Evolutionary conservation across 2,888 invertebrate genomes (phyloP), one percentile per base, ranked within the genome.

Genomic region (Notodonta dromedarius): DNA sequence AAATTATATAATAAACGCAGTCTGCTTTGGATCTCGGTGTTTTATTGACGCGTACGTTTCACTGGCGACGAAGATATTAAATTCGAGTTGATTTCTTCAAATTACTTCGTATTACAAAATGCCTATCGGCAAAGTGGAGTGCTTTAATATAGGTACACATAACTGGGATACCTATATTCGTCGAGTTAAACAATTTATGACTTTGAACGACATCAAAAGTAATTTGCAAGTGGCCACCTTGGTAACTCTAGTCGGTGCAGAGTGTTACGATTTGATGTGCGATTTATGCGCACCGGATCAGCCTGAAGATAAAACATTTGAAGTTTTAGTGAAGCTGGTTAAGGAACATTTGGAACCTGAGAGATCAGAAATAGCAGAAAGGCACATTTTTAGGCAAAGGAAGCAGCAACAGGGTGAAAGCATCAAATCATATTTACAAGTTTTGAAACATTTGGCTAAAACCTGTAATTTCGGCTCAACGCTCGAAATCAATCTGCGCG

Each of bases 271-370:
- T 8, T 54, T 70, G 14, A 71, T 71, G 69, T 75, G 72, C 55
- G 76, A 78, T 57, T 58, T 78, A 55, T 76, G 74, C 66, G 61
- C 74, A 9, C 78, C 75, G 5, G 54, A 63, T 2, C 42, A 59
- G 13, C 72, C 73, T 4, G 74, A 77, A 59, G 62, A 58, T 14
- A 57, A 58, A 64, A 53, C 56, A 5, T 64, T 61, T 39, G 69
- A 1, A 53, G 44, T 63, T 8, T 55, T 75, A 14, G 73, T 73
- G 35, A 53, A 56, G 14, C 13, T 74, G n/a, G 67, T 61, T 13
- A 59, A 61, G 52, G 63, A 67, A 4, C 71, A 74, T 42, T 53
- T 73, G 14, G 69, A 74, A 58, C 74, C 71, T 7, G 56, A 66
- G 50, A 57, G 71, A 12, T 74, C 73, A 0, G 74, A 73, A 54